Evolutionary conservation across 2,797 vertebrate genomes (phyloP).

Genomic region (Gallinago solitaria): DNA sequence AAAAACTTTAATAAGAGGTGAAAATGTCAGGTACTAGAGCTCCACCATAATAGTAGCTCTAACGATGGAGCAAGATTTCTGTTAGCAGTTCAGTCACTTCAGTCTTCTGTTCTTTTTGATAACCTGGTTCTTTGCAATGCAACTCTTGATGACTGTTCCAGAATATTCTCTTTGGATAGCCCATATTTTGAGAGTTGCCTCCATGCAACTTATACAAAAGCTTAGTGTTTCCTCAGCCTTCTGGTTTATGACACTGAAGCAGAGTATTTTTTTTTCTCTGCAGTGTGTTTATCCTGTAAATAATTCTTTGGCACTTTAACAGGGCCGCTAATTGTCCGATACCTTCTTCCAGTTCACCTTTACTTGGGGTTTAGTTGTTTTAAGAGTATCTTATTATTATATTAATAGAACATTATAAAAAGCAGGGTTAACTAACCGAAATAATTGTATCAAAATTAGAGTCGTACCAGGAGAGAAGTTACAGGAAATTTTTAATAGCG

Average conservation of each 20-base stretch:
- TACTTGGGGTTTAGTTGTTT: neutral
- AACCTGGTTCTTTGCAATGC: neutral
- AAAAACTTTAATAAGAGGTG: neutral
- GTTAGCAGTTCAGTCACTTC: conserved; percentile 3
- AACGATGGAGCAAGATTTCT: neutral
- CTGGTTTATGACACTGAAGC: neutral
- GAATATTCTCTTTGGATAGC: conserved; percentile 8
- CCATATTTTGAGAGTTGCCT: conserved; percentile 15
- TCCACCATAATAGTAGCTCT: neutral
- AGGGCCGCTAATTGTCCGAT: neutral
- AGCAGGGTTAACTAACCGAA: neutral
- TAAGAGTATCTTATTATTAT: conserved; percentile 17
- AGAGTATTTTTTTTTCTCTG: conserved; percentile 3
- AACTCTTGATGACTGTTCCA: conserved; percentile 2
- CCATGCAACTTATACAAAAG: neutral
- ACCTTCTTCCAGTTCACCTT: neutral
- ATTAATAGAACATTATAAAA: conserved; percentile 13
- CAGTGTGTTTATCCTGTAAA: neutral
- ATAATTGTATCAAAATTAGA: conserved; percentile 36
- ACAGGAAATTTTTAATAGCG: conserved; percentile 27
- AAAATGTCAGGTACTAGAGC: neutral
- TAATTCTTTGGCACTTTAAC: neutral
- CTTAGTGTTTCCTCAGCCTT: conserved; percentile 3
- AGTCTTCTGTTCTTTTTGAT: conserved; percentile 42
- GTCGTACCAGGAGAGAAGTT: conserved; percentile 19